Percentiles rank a stretch among this genome's conserved stretches.
These are phyloP conservation scores for Drosophila neocordata DNA, from an alignment of 1,140 invertebrate genomes.

Conservation along the genomic window DNA sequence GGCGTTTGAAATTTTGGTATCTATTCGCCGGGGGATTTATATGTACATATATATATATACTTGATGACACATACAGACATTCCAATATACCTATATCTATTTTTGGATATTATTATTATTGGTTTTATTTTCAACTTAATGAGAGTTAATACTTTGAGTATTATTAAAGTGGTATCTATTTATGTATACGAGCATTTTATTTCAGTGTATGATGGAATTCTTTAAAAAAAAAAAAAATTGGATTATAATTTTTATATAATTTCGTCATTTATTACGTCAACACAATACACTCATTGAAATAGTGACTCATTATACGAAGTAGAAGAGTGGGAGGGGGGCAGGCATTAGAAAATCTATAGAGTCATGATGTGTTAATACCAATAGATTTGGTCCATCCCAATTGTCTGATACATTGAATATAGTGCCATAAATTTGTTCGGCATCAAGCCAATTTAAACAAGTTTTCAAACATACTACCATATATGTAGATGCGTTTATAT, in stretches of 20 bases:
- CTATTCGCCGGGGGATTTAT: slow-evolving; percentile 28
- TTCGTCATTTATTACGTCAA: no score
- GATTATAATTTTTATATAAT: no score
- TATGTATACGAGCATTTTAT: no score
- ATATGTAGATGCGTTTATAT: slow-evolving; percentile 16
- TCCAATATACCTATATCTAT: slow-evolving; percentile 34
- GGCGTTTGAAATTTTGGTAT: slow-evolving; percentile 42
- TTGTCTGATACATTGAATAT: no score
- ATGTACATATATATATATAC: slow-evolving; percentile 37
- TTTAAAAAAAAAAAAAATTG: slow-evolving; percentile 29
- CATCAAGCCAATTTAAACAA: slow-evolving; percentile 62
- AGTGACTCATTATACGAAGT: no score
- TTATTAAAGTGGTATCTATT: neutral
- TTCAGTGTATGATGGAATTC: no score
- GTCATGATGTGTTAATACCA: no score
- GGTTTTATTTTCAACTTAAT: neutral
- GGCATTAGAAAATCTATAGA: no score
- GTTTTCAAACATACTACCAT: slow-evolving; percentile 55
- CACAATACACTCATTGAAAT: no score
- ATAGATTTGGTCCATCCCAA: no score
- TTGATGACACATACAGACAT: slow-evolving; percentile 8
- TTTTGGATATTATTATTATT: slow-evolving; percentile 44
- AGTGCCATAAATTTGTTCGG: slow-evolving; percentile 19
- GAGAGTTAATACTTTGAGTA: no score
- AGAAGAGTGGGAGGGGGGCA: no score